These are phyloP conservation scores for Chascanopsetta lugubris DNA, from an alignment of 2,113 vertebrate species.

Conservation along the genomic window DNA sequence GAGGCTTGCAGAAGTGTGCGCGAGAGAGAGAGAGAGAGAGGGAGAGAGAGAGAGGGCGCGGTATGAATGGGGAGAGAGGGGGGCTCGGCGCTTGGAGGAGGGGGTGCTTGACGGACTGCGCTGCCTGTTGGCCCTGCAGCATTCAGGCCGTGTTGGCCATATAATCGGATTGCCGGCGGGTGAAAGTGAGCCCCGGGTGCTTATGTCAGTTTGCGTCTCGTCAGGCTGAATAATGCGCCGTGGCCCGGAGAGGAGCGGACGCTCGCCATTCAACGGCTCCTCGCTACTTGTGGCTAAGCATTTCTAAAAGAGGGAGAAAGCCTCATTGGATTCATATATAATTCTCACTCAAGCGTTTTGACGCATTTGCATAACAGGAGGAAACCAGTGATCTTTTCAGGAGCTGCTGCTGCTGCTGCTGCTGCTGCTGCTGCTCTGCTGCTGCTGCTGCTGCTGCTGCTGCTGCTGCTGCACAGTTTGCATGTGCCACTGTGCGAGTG, in stretches of 20 bases:
- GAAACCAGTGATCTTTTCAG: slow-evolving; percentile 80
- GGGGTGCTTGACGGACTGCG: slow-evolving; percentile 87
- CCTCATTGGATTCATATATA: slow-evolving; percentile 96
- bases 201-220: slow-evolving; percentile 98
- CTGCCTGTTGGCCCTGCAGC: slow-evolving; percentile 88
- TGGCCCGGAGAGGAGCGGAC: slow-evolving; percentile 84
- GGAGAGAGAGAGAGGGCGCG: slow-evolving; percentile 57
- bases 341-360: slow-evolving; percentile 94
- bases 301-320: slow-evolving; percentile 85
- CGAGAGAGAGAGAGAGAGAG: slow-evolving; percentile 40
- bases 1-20: slow-evolving; percentile 43
- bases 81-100: slow-evolving; percentile 84
- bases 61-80: slow-evolving; percentile 85
- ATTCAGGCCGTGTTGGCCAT: slow-evolving; percentile 92
- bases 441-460: slow-evolving; percentile 29
- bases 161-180: slow-evolving; percentile 98
- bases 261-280: slow-evolving; percentile 80
- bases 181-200: slow-evolving; percentile 95
- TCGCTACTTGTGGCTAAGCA: slow-evolving; percentile 84
- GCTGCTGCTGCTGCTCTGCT: slow-evolving; percentile 39
- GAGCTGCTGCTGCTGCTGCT: slow-evolving; percentile 41
- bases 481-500: slow-evolving; percentile 50
- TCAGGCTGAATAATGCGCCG: slow-evolving; percentile 95
- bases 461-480: slow-evolving; percentile 65
- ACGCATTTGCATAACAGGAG: slow-evolving; percentile 98